phyloP scores from a whole-genome alignment of 2,888 invertebrate genomes.

The Dilophus febrilis region DNA sequence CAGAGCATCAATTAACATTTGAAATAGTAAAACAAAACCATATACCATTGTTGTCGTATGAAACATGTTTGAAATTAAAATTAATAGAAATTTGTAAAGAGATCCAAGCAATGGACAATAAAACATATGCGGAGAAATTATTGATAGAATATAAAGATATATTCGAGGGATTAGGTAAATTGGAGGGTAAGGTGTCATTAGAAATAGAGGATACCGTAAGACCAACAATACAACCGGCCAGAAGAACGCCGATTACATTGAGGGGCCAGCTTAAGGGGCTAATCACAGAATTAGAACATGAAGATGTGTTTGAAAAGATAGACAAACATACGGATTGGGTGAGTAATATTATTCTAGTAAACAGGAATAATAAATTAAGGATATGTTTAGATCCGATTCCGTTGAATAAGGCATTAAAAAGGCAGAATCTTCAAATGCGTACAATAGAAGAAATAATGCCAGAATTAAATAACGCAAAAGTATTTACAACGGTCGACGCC shows the following conservation, averaged over 20 bases:
- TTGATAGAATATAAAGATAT: not conserved
- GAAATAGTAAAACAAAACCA: too few species aligned
- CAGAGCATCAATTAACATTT: too few species aligned
- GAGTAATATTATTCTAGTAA: conserved; percentile 13
- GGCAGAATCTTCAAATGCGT: conserved; percentile 12
- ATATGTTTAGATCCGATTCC: conserved; percentile 16
- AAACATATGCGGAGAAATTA: conserved; percentile 3
- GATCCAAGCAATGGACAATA: conserved; percentile 1
- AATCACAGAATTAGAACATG: not conserved
- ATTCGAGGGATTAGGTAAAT: not conserved
- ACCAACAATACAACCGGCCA: not conserved
- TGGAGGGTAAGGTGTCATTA: not conserved
- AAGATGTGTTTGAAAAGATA: conserved; percentile 6
- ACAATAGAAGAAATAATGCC: conserved; percentile 12
- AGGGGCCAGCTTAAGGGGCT: not conserved
- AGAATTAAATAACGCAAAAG: conserved; percentile 10
- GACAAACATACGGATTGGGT: conserved; percentile 8
- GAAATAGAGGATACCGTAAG: not conserved
- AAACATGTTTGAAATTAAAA: conserved; percentile 5
- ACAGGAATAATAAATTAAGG: conserved; percentile 14
- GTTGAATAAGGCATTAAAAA: conserved; percentile 12
- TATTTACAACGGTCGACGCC: conserved; percentile 14
- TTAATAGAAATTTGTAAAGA: conserved; percentile 5
- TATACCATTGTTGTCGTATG: too few species aligned
- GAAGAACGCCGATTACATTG: conserved; percentile 4